Conservation (phyloP, 2,888 invertebrate species). For the Mycogona germanica region DNA sequence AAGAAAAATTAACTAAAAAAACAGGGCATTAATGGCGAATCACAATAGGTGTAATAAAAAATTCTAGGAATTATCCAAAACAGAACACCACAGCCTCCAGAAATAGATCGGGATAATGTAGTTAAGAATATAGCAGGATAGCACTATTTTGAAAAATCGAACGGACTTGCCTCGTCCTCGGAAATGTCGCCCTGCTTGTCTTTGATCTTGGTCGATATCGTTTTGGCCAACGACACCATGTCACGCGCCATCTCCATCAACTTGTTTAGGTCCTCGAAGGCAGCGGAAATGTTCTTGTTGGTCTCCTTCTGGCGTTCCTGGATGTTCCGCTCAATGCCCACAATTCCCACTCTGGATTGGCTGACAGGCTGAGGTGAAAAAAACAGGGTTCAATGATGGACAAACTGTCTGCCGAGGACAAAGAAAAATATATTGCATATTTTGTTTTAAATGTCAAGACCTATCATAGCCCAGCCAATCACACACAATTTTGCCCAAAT, state of each 20-base stretch:
- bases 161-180: conserved; percentile 58
- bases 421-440: no score
- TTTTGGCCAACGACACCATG: conserved; percentile 87
- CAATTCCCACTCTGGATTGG: conserved; percentile 63
- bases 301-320: conserved; percentile 83
- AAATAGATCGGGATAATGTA: neutral
- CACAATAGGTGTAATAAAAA: neutral
- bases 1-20: neutral
- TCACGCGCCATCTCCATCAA: conserved; percentile 95
- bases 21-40: neutral
- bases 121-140: neutral
- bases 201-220: conserved; percentile 82
- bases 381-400: neutral
- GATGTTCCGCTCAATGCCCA: conserved; percentile 87
- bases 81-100: neutral
- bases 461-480: neutral
- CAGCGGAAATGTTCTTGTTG: conserved; percentile 78
- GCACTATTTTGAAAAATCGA: neutral
- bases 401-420: neutral
- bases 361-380: conserved; percentile 45
- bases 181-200: conserved; percentile 91
- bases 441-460: neutral
- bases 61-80: neutral
- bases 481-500: no score
- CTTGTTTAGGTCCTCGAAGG: conserved; percentile 90